Evolutionary conservation across 1,140 invertebrate genomes (phyloP), one percentile per base, ranked within the genome.

Genomic region (Calephelis virginiensis): DNA sequence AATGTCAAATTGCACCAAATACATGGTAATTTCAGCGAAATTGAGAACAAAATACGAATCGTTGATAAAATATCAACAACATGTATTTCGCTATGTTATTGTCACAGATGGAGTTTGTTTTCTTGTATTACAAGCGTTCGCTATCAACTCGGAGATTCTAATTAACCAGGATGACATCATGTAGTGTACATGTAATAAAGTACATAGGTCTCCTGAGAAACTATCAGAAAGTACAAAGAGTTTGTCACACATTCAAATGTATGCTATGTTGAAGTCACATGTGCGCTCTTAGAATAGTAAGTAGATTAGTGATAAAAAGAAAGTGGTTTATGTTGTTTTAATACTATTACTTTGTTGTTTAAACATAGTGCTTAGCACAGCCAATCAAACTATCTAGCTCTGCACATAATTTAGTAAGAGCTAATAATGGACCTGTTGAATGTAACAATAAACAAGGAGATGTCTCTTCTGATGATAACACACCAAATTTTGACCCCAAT

Each of bases 1-100:
- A 72, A 43, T 69, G 73, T 75, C 73, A 75, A 63, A 59, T 53
- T 8, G 45, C 14, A 17, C 63, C 61, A 61, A 72, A 72, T 67
- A 66, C 63, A 56, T 64, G 61, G 53, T 60, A 59, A 46, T 59
- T 59, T 17, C 11, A 12, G n/a, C 17, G 12, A 43, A 45, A n/a
- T n/a, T 11, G 9, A 17, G 5, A 9, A 11, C 10, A 11, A 45
- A n/a, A n/a, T n/a, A n/a, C n/a, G n/a, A n/a, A 65, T 46, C 40
- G 40, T 28, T 46, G 12, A 1, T 13, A 13, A 3, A 6, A 14
- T 5, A 13, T 37, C 8, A 37, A 28, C 12, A 13, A 49, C 38
- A 14, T 49, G 62, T 63, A 49, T 50, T 14, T 38, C n/a, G 0
- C 37, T 38, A 7, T n/a, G n/a, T 38, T 59, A n/a, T 38, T 8